Evolutionary conservation across 92 coral and sea anemone genomes (phyloP).

Genomic region (Siderastrea radians): DNA sequence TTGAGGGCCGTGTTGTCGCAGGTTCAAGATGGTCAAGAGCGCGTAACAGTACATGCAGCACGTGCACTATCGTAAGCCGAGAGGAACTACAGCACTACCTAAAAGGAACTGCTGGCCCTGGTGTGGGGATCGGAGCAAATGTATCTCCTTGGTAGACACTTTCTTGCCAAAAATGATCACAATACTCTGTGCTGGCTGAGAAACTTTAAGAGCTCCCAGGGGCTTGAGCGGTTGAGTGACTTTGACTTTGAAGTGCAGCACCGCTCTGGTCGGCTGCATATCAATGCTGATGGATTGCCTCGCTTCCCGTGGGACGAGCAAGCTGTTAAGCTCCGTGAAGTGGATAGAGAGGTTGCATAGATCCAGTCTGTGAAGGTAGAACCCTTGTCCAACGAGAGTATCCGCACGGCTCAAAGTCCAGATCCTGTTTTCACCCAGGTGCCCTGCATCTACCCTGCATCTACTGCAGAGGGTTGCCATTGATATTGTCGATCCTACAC

Average conservation of each 20-base stretch:
- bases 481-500: constrained; percentile 53
- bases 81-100: constrained; percentile 36
- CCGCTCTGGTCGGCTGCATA: constrained; percentile 14
- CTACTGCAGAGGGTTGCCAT: constrained; percentile 53
- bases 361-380: constrained; percentile 2
- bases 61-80: constrained; percentile 34
- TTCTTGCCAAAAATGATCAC: constrained; percentile 46
- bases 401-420: constrained; percentile 1
- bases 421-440: constrained; percentile 43
- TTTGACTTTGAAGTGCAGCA: constrained; percentile 33
- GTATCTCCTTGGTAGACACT: constrained; percentile 12
- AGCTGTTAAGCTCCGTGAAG: background rate
- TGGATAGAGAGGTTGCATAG: background rate
- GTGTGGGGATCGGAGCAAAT: constrained; percentile 37
- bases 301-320: constrained; percentile 21
- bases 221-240: constrained; percentile 32
- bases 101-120: constrained; percentile 43
- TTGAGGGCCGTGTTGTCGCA: constrained; percentile 42
- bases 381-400: constrained; percentile 18
- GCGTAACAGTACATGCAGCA: constrained; percentile 26
- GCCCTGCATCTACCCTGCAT: no score
- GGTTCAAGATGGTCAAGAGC: constrained; percentile 41
- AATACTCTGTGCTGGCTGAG: constrained; percentile 36
- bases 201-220: constrained; percentile 42
- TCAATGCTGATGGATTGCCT: constrained; percentile 41